Evolutionary conservation across 1,140 invertebrate species (phyloP).

Genomic region (Lepidostoma basale): DNA sequence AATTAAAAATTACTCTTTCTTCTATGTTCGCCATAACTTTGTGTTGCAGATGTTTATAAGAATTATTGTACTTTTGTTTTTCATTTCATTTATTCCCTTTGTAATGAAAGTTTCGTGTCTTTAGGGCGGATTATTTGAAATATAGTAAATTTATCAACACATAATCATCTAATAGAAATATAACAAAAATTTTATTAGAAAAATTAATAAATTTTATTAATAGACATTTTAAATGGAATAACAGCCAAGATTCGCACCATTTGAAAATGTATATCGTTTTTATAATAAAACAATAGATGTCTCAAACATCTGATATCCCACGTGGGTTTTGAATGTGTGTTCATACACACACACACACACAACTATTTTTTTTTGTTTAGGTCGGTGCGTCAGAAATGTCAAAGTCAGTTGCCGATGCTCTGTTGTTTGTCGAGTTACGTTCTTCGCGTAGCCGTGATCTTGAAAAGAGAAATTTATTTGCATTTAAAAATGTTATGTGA

Average conservation of each 20-base stretch:
- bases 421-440: constrained; percentile 15
- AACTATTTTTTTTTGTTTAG: not conserved
- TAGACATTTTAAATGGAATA: not conserved
- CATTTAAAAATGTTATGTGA: constrained; percentile 23
- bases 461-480: constrained; percentile 19
- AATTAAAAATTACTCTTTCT: too few species aligned
- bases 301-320: not conserved
- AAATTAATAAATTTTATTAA: not conserved
- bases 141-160: not conserved
- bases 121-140: not conserved
- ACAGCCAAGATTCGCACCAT: not conserved
- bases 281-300: not conserved
- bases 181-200: not conserved
- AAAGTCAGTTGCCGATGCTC: constrained; percentile 25
- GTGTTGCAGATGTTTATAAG: too few species aligned
- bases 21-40: too few species aligned
- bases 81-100: not conserved
- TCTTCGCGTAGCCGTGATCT: constrained; percentile 22
- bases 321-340: not conserved
- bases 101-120: not conserved
- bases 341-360: not conserved
- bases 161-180: not conserved
- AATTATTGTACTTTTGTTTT: too few species aligned
- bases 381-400: constrained; percentile 25
- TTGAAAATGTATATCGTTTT: not conserved